Evolutionary conservation across 2,797 vertebrate genomes (phyloP).

Genomic region (Cirrhinus mrigala): DNA sequence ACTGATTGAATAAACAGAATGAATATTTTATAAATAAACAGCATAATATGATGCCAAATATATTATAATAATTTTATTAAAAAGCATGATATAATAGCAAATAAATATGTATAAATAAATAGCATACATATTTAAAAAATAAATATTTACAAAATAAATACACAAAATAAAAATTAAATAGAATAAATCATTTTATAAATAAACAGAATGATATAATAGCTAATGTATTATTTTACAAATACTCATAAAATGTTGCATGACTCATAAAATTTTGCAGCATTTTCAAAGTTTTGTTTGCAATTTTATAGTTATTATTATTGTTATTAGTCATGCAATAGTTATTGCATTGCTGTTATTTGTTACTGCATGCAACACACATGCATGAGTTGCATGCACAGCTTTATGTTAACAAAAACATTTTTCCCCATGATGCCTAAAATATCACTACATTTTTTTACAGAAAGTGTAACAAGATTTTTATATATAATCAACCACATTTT

Average conservation of each 20-base stretch:
- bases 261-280: not conserved
- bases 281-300: not conserved
- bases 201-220: no score
- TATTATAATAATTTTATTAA: no score
- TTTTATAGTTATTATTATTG: not conserved
- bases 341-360: not conserved
- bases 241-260: not conserved
- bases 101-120: not conserved
- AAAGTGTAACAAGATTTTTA: not conserved
- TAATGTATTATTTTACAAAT: no score
- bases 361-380: not conserved
- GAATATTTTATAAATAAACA: no score
- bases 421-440: not conserved
- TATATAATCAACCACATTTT: not conserved
- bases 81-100: not conserved
- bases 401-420: not conserved
- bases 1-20: no score
- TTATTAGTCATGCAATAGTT: not conserved
- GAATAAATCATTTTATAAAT: no score
- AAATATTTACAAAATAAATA: no score
- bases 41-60: no score
- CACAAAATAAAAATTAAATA: no score
- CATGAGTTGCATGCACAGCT: not conserved
- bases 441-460: not conserved
- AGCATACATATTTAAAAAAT: no score